Evolutionary conservation across 2,888 invertebrate genomes (phyloP).

Genomic region (Dusona sp.): DNA sequence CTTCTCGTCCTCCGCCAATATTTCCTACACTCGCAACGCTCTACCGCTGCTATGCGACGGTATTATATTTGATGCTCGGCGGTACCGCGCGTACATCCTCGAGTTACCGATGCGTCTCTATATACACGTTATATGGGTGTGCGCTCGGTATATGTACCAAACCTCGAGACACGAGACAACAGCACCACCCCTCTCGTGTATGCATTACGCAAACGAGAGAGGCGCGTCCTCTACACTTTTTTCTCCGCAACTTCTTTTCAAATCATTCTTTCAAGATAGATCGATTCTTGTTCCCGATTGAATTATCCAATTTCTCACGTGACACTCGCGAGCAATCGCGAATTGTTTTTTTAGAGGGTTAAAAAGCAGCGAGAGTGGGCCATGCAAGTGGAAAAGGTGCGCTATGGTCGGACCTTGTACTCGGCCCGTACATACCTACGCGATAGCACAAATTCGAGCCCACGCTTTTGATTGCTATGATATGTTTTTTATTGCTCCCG

Average conservation of each 20-base stretch:
- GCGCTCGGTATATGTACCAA: slow-evolving; percentile 33
- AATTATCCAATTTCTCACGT: background rate
- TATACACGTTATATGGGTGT: slow-evolving; percentile 2
- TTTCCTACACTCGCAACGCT: background rate
- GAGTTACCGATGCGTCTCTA: slow-evolving; percentile 46
- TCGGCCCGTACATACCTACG: background rate
- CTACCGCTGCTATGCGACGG: background rate
- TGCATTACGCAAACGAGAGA: slow-evolving; percentile 67
- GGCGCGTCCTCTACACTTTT: slow-evolving; percentile 54
- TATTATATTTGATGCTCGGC: slow-evolving; percentile 35
- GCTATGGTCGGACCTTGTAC: slow-evolving; percentile 43
- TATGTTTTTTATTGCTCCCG: background rate
- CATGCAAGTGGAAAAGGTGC: slow-evolving; percentile 62
- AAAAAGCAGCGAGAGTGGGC: background rate
- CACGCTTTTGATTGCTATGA: background rate
- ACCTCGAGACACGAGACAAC: slow-evolving; percentile 7
- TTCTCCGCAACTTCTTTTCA: background rate
- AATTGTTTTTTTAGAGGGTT: background rate
- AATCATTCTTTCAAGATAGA: slow-evolving; percentile 31
- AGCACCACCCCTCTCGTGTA: slow-evolving; percentile 28
- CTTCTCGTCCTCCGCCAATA: background rate
- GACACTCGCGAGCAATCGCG: background rate
- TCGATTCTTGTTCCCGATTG: background rate
- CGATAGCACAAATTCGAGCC: background rate
- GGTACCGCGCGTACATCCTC: slow-evolving; percentile 53